Evolutionary conservation across 1,140 invertebrate species (phyloP).

Genomic region (Carcinoscorpius rotundicauda): DNA sequence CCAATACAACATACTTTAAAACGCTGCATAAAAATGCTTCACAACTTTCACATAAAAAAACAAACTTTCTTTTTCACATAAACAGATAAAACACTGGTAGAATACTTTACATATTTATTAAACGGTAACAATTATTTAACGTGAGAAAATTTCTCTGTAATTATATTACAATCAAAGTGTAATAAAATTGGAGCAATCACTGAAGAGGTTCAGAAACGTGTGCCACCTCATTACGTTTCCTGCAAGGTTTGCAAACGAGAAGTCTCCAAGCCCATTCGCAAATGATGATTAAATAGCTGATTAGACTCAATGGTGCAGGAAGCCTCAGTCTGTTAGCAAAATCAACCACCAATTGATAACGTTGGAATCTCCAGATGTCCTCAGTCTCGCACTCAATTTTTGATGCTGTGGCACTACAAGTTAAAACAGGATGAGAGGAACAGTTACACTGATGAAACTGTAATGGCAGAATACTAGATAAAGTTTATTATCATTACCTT

Average conservation of each 20-base stretch:
- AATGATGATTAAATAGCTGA: constrained; percentile 22
- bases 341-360: constrained; percentile 33
- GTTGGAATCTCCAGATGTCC: constrained; percentile 35
- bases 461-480: background rate
- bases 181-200: too few species aligned
- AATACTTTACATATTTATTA: too few species aligned
- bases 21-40: too few species aligned
- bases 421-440: background rate
- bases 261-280: background rate
- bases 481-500: background rate
- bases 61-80: too few species aligned
- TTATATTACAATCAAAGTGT: too few species aligned
- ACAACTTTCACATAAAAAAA: too few species aligned
- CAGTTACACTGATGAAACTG: background rate
- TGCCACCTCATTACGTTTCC: background rate
- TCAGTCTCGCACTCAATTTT: constrained; percentile 29
- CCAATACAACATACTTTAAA: too few species aligned
- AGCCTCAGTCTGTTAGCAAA: constrained; percentile 30
- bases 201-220: too few species aligned
- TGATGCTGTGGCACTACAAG: constrained; percentile 29
- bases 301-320: constrained; percentile 27
- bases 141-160: too few species aligned
- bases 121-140: too few species aligned
- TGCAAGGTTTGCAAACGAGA: background rate
- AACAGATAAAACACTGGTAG: too few species aligned